Percentiles rank a stretch among this genome's conserved stretches.
Evolutionary conservation across 2,113 vertebrate genomes (phyloP).

Genomic region (Lethenteron camtschaticum): DNA sequence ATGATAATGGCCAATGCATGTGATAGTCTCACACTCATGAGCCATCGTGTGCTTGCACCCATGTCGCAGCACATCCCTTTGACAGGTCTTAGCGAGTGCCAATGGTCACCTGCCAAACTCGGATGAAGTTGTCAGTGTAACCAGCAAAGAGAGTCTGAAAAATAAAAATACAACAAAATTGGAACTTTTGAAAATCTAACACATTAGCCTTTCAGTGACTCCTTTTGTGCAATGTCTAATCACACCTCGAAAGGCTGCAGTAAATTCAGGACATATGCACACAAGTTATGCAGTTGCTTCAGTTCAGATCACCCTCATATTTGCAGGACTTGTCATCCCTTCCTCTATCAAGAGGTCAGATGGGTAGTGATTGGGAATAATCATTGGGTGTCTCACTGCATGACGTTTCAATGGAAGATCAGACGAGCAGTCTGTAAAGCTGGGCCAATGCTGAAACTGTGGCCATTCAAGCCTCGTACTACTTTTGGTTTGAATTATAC

Average conservation of each 20-base stretch:
- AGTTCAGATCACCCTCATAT: constrained; percentile 25
- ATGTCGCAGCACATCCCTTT: no score
- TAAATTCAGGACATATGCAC: background rate
- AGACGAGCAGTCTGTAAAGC: no score
- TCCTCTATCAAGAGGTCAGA: constrained; percentile 18
- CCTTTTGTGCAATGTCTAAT: no score
- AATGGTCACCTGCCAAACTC: constrained; percentile 89
- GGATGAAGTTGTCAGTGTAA: constrained; percentile 80
- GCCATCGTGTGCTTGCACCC: no score
- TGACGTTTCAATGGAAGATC: no score
- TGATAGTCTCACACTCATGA: no score
- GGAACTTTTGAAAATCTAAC: background rate
- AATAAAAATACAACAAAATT: background rate
- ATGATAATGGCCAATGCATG: no score
- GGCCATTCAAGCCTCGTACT: no score
- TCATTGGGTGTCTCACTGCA: constrained; percentile 17
- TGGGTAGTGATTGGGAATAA: constrained; percentile 26
- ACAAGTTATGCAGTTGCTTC: background rate
- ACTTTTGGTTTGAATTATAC: no score
- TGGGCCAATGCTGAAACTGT: no score
- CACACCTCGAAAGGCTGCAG: background rate
- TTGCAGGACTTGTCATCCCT: constrained; percentile 37
- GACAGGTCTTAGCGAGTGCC: constrained; percentile 41
- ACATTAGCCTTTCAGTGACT: background rate
- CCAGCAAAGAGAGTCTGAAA: constrained; percentile 68